A percentile compares a stretch with the other conserved stretches of the same genome.
phyloP scores from a whole-genome alignment of 2,113 vertebrate genomes.

The Petroica traversi region DNA sequence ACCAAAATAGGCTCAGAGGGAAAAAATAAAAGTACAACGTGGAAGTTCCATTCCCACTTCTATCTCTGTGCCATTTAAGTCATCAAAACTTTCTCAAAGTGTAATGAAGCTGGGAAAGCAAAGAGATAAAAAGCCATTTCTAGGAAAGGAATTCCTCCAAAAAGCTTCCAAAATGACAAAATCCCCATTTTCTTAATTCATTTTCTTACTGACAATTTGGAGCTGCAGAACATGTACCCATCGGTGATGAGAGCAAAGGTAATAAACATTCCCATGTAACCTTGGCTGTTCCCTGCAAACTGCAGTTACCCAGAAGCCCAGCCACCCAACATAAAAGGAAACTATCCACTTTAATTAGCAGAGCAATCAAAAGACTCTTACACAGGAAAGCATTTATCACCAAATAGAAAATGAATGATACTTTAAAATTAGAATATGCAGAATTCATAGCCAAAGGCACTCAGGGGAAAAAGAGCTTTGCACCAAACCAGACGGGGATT shows the following conservation, averaged over 20 bases:
- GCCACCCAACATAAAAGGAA: constrained; percentile 57
- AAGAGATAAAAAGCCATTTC: not conserved
- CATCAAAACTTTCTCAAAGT: not conserved
- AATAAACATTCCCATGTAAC: constrained; percentile 26
- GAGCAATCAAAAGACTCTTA: constrained; percentile 60
- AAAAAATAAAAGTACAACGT: not conserved
- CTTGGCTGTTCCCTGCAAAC: constrained; percentile 40
- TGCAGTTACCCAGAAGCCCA: constrained; percentile 53
- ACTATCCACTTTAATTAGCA: constrained; percentile 62
- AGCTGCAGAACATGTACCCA: not conserved
- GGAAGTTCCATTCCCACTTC: not conserved
- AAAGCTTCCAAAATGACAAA: not conserved
- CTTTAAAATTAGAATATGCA: constrained; percentile 69
- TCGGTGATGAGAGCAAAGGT: not conserved
- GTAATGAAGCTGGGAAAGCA: not conserved
- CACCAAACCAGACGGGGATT: constrained; percentile 51
- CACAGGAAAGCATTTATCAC: constrained; percentile 59
- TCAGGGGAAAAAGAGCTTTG: constrained; percentile 46
- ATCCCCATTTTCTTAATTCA: not conserved
- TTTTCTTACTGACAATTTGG: not conserved
- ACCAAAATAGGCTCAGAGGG: not conserved
- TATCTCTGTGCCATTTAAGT: not conserved
- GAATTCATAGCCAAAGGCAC: constrained; percentile 60
- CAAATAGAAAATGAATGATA: constrained; percentile 64
- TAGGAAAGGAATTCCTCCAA: not conserved